Evolutionary conservation across 2,888 invertebrate species (phyloP), one percentile per base, ranked within the genome.

Genomic region (Lasioglossum malachurum): DNA sequence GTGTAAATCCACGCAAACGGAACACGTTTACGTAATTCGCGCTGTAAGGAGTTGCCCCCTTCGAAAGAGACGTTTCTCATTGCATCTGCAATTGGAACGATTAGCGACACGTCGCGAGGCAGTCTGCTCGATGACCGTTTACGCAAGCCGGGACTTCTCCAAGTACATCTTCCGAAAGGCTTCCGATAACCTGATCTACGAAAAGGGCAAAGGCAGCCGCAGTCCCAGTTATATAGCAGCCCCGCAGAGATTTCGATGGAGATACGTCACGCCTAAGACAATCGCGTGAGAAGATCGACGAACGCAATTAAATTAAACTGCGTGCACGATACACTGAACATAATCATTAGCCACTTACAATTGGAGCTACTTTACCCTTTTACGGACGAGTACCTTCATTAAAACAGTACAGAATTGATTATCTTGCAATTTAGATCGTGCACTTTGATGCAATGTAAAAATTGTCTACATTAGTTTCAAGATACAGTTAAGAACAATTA

Each of bases 121-220:
- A 14, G 76, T 82, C 31, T 85, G 5, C 46, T 86, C 85, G 35
- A 82, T 60, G 46, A 76, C 73, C 60, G 85, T 85, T 71, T 82
- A 78, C 75, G 67, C 78, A 19, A 83, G 46, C 12, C 27, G 10
- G 10, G 82, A 86, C 69, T 67, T 60, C 67, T 38, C 78, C 2
- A 67, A 38, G 27, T 80, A 84, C 53, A 75, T 92, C n/a, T 83
- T 84, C 67, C 85, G 92, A 44, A 91, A 89, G 74, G 88, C 91
- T 44, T 92, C 92, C 19, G 92, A 92, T 80, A 88, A 92, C 85
- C 85, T 92, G 57, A 91, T 92, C 72, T 92, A 91, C 72, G 92
- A 92, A 75, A 92, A 90, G 76, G 73, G 82, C 41, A 92, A 90
- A 74, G 91, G 80, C 31, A 91, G 92, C 23, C 31, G 67, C 12